Conservation (phyloP, 2,888 invertebrate species). For the Cataglyphis cursor region DNA sequence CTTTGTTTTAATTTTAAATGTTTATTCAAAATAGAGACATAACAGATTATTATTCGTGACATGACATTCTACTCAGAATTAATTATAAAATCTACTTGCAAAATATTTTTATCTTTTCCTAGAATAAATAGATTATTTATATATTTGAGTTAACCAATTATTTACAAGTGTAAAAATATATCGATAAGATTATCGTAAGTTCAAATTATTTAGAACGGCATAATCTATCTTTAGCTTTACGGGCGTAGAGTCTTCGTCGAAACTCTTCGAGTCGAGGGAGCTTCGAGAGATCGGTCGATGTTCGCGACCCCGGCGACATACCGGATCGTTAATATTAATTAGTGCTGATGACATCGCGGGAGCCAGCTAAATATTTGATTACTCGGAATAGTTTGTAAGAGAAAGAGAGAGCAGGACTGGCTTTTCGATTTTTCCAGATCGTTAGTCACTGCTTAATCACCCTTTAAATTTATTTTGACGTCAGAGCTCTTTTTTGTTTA, state of each 20-base stretch:
- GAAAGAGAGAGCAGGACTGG: conserved; percentile 16
- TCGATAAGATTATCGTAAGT: conserved; percentile 5
- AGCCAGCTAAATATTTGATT: conserved; percentile 76
- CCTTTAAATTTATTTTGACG: conserved; percentile 68
- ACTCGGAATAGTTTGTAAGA: conserved; percentile 54
- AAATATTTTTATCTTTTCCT: not conserved
- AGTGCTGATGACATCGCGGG: conserved; percentile 70
- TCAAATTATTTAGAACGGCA: conserved; percentile 43
- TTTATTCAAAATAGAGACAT: not conserved
- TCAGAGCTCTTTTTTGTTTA: conserved; percentile 56
- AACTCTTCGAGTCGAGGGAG: conserved; percentile 48
- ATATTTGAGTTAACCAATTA: not conserved
- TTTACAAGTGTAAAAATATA: not conserved
- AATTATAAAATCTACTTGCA: not conserved
- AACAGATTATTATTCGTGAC: not conserved
- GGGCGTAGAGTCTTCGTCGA: conserved; percentile 18
- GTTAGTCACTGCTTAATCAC: conserved; percentile 69
- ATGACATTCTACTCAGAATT: not conserved
- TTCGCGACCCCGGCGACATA: conserved; percentile 56
- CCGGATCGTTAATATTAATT: conserved; percentile 77
- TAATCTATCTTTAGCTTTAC: conserved; percentile 61
- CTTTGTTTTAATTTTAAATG: not conserved
- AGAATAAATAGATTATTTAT: not conserved
- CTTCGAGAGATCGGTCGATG: conserved; percentile 57
- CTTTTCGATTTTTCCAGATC: conserved; percentile 63